A percentile compares a stretch with the other conserved stretches of the same genome.
These are phyloP conservation scores for Physella acuta DNA, from an alignment of 1,140 invertebrate species.

Conservation along the genomic window DNA sequence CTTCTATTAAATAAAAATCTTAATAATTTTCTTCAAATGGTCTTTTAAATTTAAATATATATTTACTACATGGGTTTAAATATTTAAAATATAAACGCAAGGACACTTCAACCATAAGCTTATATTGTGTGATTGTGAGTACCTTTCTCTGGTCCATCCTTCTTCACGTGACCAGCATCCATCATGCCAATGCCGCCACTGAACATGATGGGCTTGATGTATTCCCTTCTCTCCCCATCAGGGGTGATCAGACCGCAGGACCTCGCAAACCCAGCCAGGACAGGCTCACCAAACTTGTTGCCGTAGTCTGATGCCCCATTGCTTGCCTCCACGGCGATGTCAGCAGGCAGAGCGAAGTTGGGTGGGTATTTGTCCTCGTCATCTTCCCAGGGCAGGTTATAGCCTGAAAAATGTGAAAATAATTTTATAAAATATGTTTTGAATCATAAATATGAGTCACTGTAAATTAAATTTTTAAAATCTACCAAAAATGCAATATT, in stretches of 20 bases:
- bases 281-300: slow-evolving; percentile 97
- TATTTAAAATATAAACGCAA: no score
- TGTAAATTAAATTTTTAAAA: no score
- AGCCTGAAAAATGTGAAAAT: no score
- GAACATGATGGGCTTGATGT: slow-evolving; percentile 98
- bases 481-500: no score
- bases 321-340: slow-evolving; percentile 84
- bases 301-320: slow-evolving; percentile 98
- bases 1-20: no score
- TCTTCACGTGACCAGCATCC: slow-evolving; percentile 76
- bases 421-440: no score
- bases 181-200: slow-evolving; percentile 92
- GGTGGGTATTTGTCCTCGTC: slow-evolving; percentile 72
- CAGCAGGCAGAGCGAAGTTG: slow-evolving; percentile 86
- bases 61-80: no score
- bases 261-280: slow-evolving; percentile 86
- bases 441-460: no score
- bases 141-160: slow-evolving; percentile 73
- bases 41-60: no score
- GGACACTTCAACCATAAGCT: no score
- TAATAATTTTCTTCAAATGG: no score
- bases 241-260: slow-evolving; percentile 81
- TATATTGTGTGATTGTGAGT: slow-evolving; percentile 21
- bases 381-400: slow-evolving; percentile 86
- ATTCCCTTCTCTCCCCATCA: slow-evolving; percentile 78